Base-by-base conservation (phyloP, 2,113 vertebrate genomes). In the Leptodactylus fuscus region DNA sequence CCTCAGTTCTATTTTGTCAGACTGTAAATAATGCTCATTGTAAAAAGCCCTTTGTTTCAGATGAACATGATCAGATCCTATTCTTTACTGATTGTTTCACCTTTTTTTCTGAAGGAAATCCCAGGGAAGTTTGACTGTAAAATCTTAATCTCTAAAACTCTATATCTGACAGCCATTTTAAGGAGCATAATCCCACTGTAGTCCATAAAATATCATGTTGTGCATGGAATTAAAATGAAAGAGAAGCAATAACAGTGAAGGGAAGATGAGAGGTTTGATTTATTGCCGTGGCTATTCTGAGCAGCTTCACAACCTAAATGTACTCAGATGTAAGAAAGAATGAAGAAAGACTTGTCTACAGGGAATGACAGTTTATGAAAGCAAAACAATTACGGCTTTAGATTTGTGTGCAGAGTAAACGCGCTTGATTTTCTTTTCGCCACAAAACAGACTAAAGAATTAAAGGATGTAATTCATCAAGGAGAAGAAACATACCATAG, bases 241-340 rank as follows among this genome's bases (percentile, higher is more conserved):
- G 67, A 8, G 44, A 82, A 73, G 67, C 67, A 71, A 46, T 83
- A 83, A 71, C 49, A 75, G 5, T 83, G 51, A 74, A 83, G 81
- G 70, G 70, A 83, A 75, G 81, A 83, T 75, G 81, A 83, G 49
- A 83, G 81, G 69, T 83, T 74, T 83, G 81, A 83, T 74, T 74
- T 83, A 83, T 83, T 74, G 69, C 81, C 36, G 69, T 60, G 51
- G 51, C 81, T 83, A 83, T 83, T 83, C 49, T 83, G 49, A 74
- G 51, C 81, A 74, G 81, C 81, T 83, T 53, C 51, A 41, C 81
- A 83, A 83, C 69, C 51, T 83, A 44, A 83, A 74, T 83, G 69
- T 83, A 60, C 81, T 83, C 51, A 44, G 51, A 83, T 83, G 69
- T 60, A 60, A 74, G 34, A 83, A 83, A 36, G 16, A 58, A 74